Evolutionary conservation across 1,140 invertebrate species (phyloP).

Genomic region (Chelonus insularis): DNA sequence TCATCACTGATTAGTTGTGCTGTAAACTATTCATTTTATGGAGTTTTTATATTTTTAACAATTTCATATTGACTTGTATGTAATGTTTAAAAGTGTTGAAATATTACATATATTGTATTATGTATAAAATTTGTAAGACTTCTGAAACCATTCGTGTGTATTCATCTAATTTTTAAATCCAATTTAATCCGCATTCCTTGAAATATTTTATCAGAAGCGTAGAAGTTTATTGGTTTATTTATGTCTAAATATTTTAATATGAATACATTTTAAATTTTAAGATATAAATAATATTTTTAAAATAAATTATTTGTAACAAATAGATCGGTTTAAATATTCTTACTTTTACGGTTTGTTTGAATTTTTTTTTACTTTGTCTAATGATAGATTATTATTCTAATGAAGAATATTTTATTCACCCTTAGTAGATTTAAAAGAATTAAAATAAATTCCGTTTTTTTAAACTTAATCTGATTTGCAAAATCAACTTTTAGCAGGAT

Average conservation of each 20-base stretch:
- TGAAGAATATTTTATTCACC: no score
- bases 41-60: not conserved
- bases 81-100: not conserved
- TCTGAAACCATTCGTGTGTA: slow-evolving; percentile 40
- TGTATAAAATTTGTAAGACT: slow-evolving; percentile 30
- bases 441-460: no score
- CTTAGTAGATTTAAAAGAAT: no score
- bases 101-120: not conserved
- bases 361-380: no score
- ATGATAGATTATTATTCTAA: no score
- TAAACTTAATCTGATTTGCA: no score
- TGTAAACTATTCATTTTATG: not conserved
- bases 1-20: not conserved
- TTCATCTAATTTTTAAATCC: not conserved
- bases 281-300: no score
- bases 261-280: no score
- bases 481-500: no score
- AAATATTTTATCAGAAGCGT: slow-evolving; percentile 15
- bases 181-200: slow-evolving; percentile 37
- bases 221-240: not conserved
- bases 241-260: slow-evolving; percentile 13
- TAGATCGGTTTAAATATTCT: no score
- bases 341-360: no score
- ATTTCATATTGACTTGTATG: not conserved
- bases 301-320: no score